Base-by-base conservation (phyloP, 2,888 invertebrate species). In the Leucoptera coffeella region DNA sequence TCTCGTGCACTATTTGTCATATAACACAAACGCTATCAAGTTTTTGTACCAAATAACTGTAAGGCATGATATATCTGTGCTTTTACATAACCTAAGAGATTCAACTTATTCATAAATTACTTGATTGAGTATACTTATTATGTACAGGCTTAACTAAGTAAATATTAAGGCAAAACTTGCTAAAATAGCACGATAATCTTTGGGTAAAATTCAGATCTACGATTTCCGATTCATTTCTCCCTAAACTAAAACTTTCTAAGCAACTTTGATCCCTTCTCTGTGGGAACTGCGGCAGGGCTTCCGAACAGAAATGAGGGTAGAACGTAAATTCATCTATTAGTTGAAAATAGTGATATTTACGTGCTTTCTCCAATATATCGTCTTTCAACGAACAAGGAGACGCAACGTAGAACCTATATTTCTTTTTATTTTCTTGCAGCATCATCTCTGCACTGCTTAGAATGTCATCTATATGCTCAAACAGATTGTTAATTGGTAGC, bases 231-330 rank as follows among this genome's bases (percentile, higher is more conserved):
- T 56, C 52, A 36, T 64, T 61, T 23, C 33, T 40, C 27, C 30
- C 36, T 17, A 39, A 26, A 10, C 33, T 21, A 32, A 39, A 41
- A 34, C 35, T 41, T 22, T 44, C 41, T 3, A 47, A 11, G 36
- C 67, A 67, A 33, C 36, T 50, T 30, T 57, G 52, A 31, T 67
- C 67, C 13, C 40, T 45, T 9, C 24, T 37, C 12, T 38, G 35
- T 0, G 72, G 69, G 21, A 78, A 58, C 23, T 72, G 67, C 0
- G 86, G 85, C 29, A 85, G 65, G 2, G 83, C 84, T 55, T 89
- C 88, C 0, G 75, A 75, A 22, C 84, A 82, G 31, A 87, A 57
- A 52, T 89, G 88, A 1, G 87, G 88, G 64, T 80, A 85, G 53
- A 83, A 84, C 1, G 72, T 65, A 28, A 69, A 61, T 2, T 77